phyloP scores from a whole-genome alignment of 2,797 vertebrate species.

The Betta splendens region DNA sequence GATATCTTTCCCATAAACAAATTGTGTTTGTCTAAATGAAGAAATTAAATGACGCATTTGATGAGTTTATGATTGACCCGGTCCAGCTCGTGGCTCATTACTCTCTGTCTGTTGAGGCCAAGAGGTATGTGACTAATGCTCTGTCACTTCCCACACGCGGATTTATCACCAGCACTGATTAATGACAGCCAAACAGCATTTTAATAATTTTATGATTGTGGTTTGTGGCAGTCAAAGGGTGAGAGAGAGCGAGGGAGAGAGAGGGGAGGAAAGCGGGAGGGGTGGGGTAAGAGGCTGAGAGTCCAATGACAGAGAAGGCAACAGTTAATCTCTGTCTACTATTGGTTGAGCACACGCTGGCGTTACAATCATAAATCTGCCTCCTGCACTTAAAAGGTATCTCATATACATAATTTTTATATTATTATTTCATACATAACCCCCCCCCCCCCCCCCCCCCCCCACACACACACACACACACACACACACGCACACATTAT shows the following conservation, averaged over 20 bases:
- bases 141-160: constrained; percentile 89
- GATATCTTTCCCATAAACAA: constrained; percentile 99
- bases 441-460: constrained; percentile 73
- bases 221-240: constrained; percentile 83
- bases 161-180: constrained; percentile 98
- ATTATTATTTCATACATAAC: too few species aligned
- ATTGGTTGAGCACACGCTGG: constrained; percentile 77
- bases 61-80: constrained; percentile 99
- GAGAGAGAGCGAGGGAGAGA: constrained; percentile 55
- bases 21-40: constrained; percentile 99
- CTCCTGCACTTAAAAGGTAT: constrained; percentile 70
- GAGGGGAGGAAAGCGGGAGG: constrained; percentile 61
- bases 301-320: constrained; percentile 49
- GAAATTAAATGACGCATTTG: constrained; percentile 99
- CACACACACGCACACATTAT: too few species aligned
- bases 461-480: constrained; percentile 71
- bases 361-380: constrained; percentile 82
- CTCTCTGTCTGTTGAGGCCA: constrained; percentile 91
- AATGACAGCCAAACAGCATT: constrained; percentile 93
- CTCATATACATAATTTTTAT: constrained; percentile 71
- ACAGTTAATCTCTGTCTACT: constrained; percentile 87
- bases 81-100: constrained; percentile 91
- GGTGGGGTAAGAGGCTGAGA: constrained; percentile 31
- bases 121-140: constrained; percentile 93
- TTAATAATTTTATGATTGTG: constrained; percentile 95